phyloP scores from a whole-genome alignment of 2,113 vertebrate species.

The Beaufortia kweichowensis region DNA sequence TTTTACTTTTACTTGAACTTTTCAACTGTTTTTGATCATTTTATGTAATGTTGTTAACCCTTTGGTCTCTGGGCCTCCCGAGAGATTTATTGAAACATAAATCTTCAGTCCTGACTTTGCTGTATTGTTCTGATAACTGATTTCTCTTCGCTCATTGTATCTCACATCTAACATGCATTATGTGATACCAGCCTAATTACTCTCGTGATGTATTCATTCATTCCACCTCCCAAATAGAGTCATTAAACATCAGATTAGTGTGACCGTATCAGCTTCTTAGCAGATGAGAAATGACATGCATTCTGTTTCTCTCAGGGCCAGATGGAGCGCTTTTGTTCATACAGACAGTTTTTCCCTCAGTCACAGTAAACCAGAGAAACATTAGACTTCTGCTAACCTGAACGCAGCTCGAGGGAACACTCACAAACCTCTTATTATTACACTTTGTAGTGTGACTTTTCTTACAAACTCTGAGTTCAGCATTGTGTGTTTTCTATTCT shows the following conservation, averaged over 20 bases:
- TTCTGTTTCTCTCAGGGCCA: conserved; percentile 2
- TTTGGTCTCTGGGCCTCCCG: not conserved
- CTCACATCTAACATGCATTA: conserved; percentile 20
- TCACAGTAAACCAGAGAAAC: conserved; percentile 1
- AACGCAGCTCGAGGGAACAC: not conserved
- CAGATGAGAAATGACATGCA: not conserved
- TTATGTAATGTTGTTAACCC: not conserved
- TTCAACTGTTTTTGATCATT: not conserved
- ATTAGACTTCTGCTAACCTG: conserved; percentile 18
- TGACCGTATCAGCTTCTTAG: conserved; percentile 7
- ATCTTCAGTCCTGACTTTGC: not conserved
- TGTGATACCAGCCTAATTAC: not conserved
- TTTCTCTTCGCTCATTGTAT: conserved; percentile 14
- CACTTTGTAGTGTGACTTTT: not conserved
- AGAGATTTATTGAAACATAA: not conserved
- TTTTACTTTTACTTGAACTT: not conserved
- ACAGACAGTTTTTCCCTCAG: conserved; percentile 13
- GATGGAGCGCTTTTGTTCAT: not conserved
- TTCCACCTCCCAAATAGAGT: conserved; percentile 9
- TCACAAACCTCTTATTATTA: not conserved
- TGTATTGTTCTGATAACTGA: not conserved
- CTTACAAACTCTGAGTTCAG: not conserved
- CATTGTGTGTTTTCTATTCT: not conserved
- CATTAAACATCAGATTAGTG: conserved; percentile 19
- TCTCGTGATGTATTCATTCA: conserved; percentile 39